These are phyloP conservation scores for Heliconius sara DNA, from an alignment of 2,888 invertebrate species.

Conservation along the genomic window DNA sequence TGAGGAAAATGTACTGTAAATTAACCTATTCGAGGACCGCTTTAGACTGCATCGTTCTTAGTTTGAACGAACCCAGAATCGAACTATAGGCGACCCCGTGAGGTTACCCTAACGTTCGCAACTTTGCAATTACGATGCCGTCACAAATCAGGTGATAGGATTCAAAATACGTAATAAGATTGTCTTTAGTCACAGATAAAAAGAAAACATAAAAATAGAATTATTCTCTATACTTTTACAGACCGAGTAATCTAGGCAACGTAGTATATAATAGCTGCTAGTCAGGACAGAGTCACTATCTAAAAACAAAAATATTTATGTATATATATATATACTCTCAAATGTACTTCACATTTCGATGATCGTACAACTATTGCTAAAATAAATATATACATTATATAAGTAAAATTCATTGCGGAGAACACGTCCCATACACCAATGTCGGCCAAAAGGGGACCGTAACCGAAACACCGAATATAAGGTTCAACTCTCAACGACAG, in stretches of 20 bases:
- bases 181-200: slow-evolving; percentile 39
- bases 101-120: background rate
- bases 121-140: slow-evolving; percentile 26
- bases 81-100: background rate
- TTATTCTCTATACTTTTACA: slow-evolving; percentile 43
- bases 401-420: slow-evolving; percentile 32
- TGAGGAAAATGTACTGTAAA: slow-evolving; percentile 69
- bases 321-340: slow-evolving; percentile 20
- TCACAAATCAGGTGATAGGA: slow-evolving; percentile 33
- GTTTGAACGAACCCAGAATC: background rate
- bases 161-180: slow-evolving; percentile 34
- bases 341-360: slow-evolving; percentile 44
- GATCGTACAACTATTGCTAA: slow-evolving; percentile 45
- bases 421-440: slow-evolving; percentile 22
- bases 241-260: slow-evolving; percentile 43
- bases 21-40: slow-evolving; percentile 60
- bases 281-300: slow-evolving; percentile 43
- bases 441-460: slow-evolving; percentile 10
- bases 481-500: slow-evolving; percentile 13
- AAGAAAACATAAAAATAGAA: slow-evolving; percentile 42
- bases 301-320: slow-evolving; percentile 41
- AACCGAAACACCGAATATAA: slow-evolving; percentile 15
- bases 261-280: slow-evolving; percentile 45
- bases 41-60: slow-evolving; percentile 56
- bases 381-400: slow-evolving; percentile 44